Base-by-base conservation (phyloP, 2,797 vertebrate species). In the Kryptolebias ocellatus region DNA sequence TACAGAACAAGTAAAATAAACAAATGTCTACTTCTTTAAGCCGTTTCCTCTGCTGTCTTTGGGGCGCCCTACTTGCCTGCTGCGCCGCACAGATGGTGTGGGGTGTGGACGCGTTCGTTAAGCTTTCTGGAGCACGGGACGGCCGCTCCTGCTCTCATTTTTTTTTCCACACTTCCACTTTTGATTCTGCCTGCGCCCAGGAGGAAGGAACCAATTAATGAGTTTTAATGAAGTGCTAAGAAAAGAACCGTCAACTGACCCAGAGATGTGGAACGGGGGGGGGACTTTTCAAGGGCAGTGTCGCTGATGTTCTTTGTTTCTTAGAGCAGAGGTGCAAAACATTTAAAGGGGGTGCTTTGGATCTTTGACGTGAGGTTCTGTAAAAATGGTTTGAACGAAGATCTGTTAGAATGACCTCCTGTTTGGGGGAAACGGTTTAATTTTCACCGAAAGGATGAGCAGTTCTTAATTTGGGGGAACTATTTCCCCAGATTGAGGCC, bases 1-100 rank as follows among this genome's bases (percentile, higher is more conserved):
- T 97, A 96, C 94, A 95, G 92, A 94, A 94, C 93, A 88, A 93
- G 93, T 94, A 93, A 98, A 97, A 97, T 98, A 98, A 98, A 95
- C 93, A 91, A 95, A 93, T 92, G 93, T 95, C 94, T 92, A 94
- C 94, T 92, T 93, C 90, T 92, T 86, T 92, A 90, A 83, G 46
- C 1, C 44, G 73, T 79, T 71, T 72, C 73, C n/a, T 66, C 68
- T 66, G 9, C n/a, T 52, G 1, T 74, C 3, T 45, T 18, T 50
- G 37, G 45, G 51, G 57, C 58, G 52, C 1, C 59, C 31, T 39
- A 49, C 7, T 50, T 50, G 59, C 18, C 20, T 37, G 16, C 18
- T 18, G 18, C 7, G 47, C 4, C n/a, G n/a, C 20, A 16, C 59
- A 63, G 67, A 70, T 54, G 70, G 55, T 12, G 16, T 2, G 60